Conservation (phyloP, 1,140 invertebrate genomes). For the Drosophila parvula region DNA sequence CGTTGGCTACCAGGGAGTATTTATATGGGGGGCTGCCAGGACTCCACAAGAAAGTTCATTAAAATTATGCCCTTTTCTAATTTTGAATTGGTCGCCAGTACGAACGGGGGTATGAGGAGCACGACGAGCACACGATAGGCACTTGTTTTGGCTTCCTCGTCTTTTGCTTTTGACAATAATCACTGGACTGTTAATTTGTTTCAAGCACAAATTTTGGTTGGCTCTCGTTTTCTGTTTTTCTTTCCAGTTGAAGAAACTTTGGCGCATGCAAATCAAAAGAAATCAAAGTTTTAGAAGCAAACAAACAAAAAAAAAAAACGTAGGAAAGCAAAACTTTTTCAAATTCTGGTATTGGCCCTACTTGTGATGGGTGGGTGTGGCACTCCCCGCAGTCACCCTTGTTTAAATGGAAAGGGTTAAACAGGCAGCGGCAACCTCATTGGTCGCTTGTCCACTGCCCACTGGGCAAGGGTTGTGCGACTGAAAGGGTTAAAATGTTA, state of each 20-base stretch:
- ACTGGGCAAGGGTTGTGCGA: slow-evolving; percentile 55
- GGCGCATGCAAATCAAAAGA: slow-evolving; percentile 79
- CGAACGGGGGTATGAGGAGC: neutral
- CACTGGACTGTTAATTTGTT: slow-evolving; percentile 81
- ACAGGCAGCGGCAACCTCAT: slow-evolving; percentile 29
- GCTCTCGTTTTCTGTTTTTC: slow-evolving; percentile 39
- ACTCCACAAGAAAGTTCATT: slow-evolving; percentile 74
- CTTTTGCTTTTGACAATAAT: slow-evolving; percentile 81
- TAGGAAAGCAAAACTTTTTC: slow-evolving; percentile 32
- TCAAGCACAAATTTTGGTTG: slow-evolving; percentile 48
- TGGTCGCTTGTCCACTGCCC: slow-evolving; percentile 53
- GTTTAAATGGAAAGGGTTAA: slow-evolving; percentile 57
- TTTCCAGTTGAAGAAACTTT: slow-evolving; percentile 81
- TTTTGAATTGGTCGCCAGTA: slow-evolving; percentile 54
- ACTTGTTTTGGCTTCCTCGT: slow-evolving; percentile 73
- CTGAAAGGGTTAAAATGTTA: slow-evolving; percentile 61
- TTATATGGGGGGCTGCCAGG: slow-evolving; percentile 27
- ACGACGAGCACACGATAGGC: slow-evolving; percentile 55
- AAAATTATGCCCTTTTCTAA: slow-evolving; percentile 83
- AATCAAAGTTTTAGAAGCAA: slow-evolving; percentile 67
- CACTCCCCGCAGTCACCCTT: slow-evolving; percentile 37
- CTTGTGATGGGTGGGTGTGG: slow-evolving; percentile 31
- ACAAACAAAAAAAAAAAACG: slow-evolving; percentile 17
- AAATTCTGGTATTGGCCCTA: slow-evolving; percentile 6
- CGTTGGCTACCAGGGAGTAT: slow-evolving; percentile 58